Base-by-base conservation (phyloP, 2,113 vertebrate species). In the Bambusicola thoracicus region DNA sequence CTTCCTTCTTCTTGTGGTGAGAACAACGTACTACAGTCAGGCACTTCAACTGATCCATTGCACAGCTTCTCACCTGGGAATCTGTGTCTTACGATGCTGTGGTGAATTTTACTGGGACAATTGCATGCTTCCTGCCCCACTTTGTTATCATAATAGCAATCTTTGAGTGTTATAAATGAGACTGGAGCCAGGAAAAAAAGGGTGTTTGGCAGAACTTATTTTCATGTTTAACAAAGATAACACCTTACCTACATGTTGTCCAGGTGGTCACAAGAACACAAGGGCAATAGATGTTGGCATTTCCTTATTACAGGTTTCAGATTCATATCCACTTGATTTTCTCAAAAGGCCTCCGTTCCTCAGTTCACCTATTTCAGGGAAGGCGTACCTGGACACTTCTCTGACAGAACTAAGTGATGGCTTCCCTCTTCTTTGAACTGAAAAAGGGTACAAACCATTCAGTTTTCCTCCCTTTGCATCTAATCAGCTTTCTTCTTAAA, bases 251-350 rank as follows among this genome's bases (percentile, higher is more conserved):
- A 90, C 95, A 86, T 69, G 17, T 70, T 76, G 24, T 91, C 34
- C 17, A 38, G 4, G 18, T 86, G 55, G 62, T 75, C 48, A 55
- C 80, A 46, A 79, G 61, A 88, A 13, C 14, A 27, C 89, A 90
- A 95, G 84, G 77, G 81, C 77, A 70, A 72, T 19, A 68, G 38
- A 51, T 78, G 61, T 78, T 58, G 69, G 40, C 48, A 34, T 85
- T 66, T 97, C 94, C 88, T 94, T 77, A 81, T 96, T 95, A 86
- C 17, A 67, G 41, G 58, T 41, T 58, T 63, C 20, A 56, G 65
- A 89, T 83, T 92, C 55, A 19, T 79, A 91, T 94, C n/a, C 38
- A 63, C 24, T 83, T 63, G 38, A 51, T 89, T 51, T 90, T 66
- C 80, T 90, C 15, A 34, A 93, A 91, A 78, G 53, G 41, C 61